Evolutionary conservation across 2,888 invertebrate species (phyloP), one percentile per base, ranked within the genome.

Genomic region (Mesorhabditis sp.): DNA sequence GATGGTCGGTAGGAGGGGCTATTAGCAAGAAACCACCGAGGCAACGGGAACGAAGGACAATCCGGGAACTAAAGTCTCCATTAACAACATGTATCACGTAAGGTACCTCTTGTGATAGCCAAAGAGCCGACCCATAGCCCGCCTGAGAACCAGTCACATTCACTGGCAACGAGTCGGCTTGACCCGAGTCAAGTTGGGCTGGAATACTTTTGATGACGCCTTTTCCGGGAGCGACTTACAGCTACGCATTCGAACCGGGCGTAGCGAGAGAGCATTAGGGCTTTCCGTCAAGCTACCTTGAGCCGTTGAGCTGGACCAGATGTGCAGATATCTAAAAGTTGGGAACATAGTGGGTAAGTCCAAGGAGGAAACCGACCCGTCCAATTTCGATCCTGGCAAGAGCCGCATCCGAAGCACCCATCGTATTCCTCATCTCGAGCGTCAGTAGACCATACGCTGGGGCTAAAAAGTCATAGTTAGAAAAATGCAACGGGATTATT

Each of bases 321-420:
- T 50, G 58, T 13, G 58, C 7, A 13, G 58, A 50, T 13, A 50
- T 50, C 58, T 50, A n/a, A 50, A 50, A n/a, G 58, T 13, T 2
- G n/a, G 2, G 2, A 28, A 28, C 28, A 28, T 28, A 2, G 28
- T 28, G 28, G 28, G 28, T 28, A 28, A 50, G n/a, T 50, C n/a
- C 0, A 50, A 13, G 10, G n/a, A 50, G n/a, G n/a, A 67, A 67
- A 62, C 75, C 66, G 28, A 80, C 68, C 4, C 76, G 69, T 6
- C 74, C 63, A 42, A 76, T 62, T 63, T 79, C 77, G 4, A 79
- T 66, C 41, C 74, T 71, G 5, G 80, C 78, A 4, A 80, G 68
- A 10, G 75, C 79, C 41, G 75, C 77, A 44, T 76, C 75, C 3
- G 71, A 71, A 5, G 70, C 1, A n/a, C 72, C 43, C 6, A 77